Evolutionary conservation across 2,888 invertebrate species (phyloP).

Genomic region (Antheraea assamensis): DNA sequence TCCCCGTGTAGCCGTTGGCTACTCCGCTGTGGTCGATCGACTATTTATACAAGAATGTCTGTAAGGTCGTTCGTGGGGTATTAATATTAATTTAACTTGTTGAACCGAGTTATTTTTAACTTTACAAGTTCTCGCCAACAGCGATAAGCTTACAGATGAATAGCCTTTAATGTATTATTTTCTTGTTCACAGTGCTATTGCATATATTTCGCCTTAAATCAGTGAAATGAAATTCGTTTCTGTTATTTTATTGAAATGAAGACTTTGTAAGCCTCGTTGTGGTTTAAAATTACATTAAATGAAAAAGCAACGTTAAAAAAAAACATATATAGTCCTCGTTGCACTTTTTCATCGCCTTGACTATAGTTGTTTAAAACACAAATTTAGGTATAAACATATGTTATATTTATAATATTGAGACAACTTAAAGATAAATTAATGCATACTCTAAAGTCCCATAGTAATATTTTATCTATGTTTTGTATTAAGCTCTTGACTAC

Average conservation of each 20-base stretch:
- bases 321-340: too few relatives aligned
- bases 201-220: not conserved
- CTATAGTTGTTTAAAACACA: too few relatives aligned
- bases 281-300: too few relatives aligned
- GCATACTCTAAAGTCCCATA: too few relatives aligned
- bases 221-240: not conserved
- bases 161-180: not conserved
- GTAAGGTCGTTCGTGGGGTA: not conserved
- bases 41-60: conserved; percentile 19
- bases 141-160: not conserved
- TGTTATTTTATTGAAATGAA: not conserved
- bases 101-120: conserved; percentile 7
- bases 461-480: too few relatives aligned
- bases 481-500: too few relatives aligned
- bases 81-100: not conserved
- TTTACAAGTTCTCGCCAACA: not conserved
- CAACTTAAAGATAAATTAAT: too few relatives aligned
- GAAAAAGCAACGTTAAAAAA: too few relatives aligned
- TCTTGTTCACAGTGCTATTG: not conserved
- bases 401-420: too few relatives aligned
- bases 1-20: conserved; percentile 39
- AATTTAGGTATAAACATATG: too few relatives aligned
- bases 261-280: too few relatives aligned
- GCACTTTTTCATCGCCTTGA: too few relatives aligned
- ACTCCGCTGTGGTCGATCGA: not conserved